Conservation (phyloP, 2,797 vertebrate species). For the Sebastes taczanowskii region DNA sequence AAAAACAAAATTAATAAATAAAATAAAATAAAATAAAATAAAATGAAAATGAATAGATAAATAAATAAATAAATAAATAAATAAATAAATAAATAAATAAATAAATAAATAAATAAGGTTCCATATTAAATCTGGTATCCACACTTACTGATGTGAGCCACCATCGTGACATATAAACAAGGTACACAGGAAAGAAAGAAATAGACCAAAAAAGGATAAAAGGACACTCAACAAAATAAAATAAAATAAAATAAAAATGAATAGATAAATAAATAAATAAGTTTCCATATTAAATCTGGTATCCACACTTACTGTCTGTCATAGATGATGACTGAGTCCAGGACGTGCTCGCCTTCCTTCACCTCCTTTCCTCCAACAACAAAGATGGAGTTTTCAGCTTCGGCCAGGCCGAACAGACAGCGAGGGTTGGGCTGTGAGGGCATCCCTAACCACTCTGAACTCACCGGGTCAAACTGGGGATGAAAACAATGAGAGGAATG, state of each 20-base stretch:
- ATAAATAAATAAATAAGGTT: too few species aligned
- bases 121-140: too few species aligned
- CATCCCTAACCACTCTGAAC: slow-evolving; percentile 97
- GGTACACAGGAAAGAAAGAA: too few species aligned
- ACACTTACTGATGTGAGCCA: too few species aligned
- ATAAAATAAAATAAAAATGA: too few species aligned
- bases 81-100: too few species aligned
- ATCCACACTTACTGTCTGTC: slow-evolving; percentile 90
- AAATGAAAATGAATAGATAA: too few species aligned
- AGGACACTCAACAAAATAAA: too few species aligned
- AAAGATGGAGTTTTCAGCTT: slow-evolving; percentile 93
- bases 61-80: not conserved
- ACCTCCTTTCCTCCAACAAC: slow-evolving; percentile 95
- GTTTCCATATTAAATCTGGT: not conserved
- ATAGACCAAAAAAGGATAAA: too few species aligned
- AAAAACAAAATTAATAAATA: too few species aligned
- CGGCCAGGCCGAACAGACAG: slow-evolving; percentile 94
- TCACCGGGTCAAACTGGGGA: slow-evolving; percentile 92
- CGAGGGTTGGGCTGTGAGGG: slow-evolving; percentile 92
- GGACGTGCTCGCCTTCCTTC: slow-evolving; percentile 92
- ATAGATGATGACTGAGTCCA: slow-evolving; percentile 95
- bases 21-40: too few species aligned
- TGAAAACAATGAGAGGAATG: not conserved
- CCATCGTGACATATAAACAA: too few species aligned
- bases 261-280: not conserved